These are phyloP conservation scores for Sinella curviseta DNA, from an alignment of 1,140 invertebrate genomes.

Conservation along the genomic window DNA sequence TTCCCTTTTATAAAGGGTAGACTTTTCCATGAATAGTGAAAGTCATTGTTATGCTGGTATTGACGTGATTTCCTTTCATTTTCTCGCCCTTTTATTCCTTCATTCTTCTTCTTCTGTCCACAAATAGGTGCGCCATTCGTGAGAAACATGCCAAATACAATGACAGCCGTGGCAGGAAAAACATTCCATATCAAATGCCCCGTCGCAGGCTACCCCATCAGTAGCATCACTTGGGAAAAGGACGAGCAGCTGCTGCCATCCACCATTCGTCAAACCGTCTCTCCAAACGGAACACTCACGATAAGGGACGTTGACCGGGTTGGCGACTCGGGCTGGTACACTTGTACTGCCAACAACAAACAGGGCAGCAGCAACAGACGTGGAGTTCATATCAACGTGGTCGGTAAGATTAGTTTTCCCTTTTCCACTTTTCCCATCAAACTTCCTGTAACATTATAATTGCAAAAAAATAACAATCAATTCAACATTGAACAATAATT, in stretches of 20 bases:
- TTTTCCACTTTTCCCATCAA: too few species aligned
- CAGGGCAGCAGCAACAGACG: conserved; percentile 48
- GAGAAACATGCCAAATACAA: conserved; percentile 56
- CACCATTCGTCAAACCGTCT: conserved; percentile 56
- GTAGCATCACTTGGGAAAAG: conserved; percentile 60
- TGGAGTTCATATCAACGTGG: conserved; percentile 57
- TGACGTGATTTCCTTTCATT: not conserved
- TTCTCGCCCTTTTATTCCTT: not conserved
- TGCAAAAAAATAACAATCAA: too few species aligned
- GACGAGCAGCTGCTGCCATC: conserved; percentile 67
- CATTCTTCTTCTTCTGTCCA: not conserved
- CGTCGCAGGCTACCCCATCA: conserved; percentile 60
- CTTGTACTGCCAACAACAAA: conserved; percentile 57
- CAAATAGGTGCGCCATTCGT: conserved; percentile 58
- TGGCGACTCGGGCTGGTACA: conserved; percentile 59
- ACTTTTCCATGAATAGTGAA: not conserved
- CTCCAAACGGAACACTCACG: conserved; percentile 71
- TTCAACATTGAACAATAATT: not conserved
- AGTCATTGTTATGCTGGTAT: not conserved
- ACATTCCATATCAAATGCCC: conserved; percentile 58
- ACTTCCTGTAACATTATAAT: not conserved
- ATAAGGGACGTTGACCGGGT: conserved; percentile 59
- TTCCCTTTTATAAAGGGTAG: too few species aligned
- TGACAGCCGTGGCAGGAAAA: conserved; percentile 59
- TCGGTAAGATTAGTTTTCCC: conserved; percentile 54